A percentile compares a stretch with the other conserved stretches of the same genome.
These are phyloP conservation scores for Hybognathus amarus DNA, from an alignment of 2,797 vertebrate species.

Conservation along the genomic window DNA sequence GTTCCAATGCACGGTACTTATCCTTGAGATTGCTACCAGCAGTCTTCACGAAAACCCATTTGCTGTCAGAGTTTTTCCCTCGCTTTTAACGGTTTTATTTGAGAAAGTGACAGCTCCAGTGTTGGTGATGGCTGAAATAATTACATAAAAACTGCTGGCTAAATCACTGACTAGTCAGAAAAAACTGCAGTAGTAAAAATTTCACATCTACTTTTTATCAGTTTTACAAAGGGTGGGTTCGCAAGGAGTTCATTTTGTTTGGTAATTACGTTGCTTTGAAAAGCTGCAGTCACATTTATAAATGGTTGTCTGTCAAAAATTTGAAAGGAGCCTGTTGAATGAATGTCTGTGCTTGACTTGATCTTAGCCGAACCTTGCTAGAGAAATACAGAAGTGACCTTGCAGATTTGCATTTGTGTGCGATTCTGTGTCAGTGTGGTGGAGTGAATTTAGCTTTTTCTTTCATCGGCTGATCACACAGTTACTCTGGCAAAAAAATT, in stretches of 20 bases:
- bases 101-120: slow-evolving; percentile 11
- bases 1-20: slow-evolving; percentile 20
- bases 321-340: slow-evolving; percentile 24
- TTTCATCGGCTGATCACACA: background rate
- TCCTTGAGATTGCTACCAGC: slow-evolving; percentile 21
- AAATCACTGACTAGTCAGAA: slow-evolving; percentile 47
- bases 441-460: slow-evolving; percentile 15
- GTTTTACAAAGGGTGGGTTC: slow-evolving; percentile 2
- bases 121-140: slow-evolving; percentile 36
- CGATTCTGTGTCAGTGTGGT: background rate
- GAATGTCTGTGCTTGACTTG: background rate
- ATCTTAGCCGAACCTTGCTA: slow-evolving; percentile 49
- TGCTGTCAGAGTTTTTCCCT: slow-evolving; percentile 30
- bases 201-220: background rate
- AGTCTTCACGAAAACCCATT: slow-evolving; percentile 17
- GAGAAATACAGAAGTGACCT: slow-evolving; percentile 43
- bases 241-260: slow-evolving; percentile 20
- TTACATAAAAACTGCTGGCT: slow-evolving; percentile 40
- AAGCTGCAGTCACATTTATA: slow-evolving; percentile 9
- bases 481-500: background rate
- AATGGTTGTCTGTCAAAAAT: slow-evolving; percentile 10
- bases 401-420: slow-evolving; percentile 13
- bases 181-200: background rate
- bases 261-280: slow-evolving; percentile 23
- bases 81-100: slow-evolving; percentile 27